Evolutionary conservation across 2,113 vertebrate genomes (phyloP), one percentile per base, ranked within the genome.

Genomic region (Mus pahari): DNA sequence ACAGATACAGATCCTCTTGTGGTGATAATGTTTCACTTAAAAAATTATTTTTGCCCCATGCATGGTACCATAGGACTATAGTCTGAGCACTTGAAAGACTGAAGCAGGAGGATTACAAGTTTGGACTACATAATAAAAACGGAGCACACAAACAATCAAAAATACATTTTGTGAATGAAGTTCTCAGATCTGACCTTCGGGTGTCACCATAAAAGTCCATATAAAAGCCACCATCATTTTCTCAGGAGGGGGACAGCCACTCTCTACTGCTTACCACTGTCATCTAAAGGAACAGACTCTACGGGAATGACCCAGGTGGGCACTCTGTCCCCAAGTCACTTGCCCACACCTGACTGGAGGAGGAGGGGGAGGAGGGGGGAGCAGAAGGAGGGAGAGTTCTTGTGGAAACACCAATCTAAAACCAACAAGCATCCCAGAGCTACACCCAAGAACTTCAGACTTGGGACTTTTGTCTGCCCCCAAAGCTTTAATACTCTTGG

Each of bases 31-130:
- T 60, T 17, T 71, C 75, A 68, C 19, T 82, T 26, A 31, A 55
- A 93, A 93, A 93, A 79, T 66, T 74, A 53, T 86, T 50, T 87
- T 94, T 86, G 90, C 55, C 31, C n/a, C 24, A 20, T 16, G 28
- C 66, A 60, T 81, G 48, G 22, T 71, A 50, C 50, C 48, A 60
- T 36, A 71, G 75, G 31, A 16, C 64, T 26, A 17, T 22, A 16
- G n/a, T 70, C 11, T 22, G 2, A 70, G n/a, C 28, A 28, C 20
- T 20, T 36, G 28, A n/a, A 22, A 71, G 39, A 22, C 42, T 45
- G 74, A 81, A 10, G 31, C 39, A 39, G 39, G 6, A 48, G 64
- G 39, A 89, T 14, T 39, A 12, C 3, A 22, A n/a, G 8, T 45
- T 68, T 33, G 20, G 50, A 53, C 31, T n/a, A 68, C 14, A 26